Base-by-base conservation (phyloP, 2,797 vertebrate genomes). In the Channallabes apus region DNA sequence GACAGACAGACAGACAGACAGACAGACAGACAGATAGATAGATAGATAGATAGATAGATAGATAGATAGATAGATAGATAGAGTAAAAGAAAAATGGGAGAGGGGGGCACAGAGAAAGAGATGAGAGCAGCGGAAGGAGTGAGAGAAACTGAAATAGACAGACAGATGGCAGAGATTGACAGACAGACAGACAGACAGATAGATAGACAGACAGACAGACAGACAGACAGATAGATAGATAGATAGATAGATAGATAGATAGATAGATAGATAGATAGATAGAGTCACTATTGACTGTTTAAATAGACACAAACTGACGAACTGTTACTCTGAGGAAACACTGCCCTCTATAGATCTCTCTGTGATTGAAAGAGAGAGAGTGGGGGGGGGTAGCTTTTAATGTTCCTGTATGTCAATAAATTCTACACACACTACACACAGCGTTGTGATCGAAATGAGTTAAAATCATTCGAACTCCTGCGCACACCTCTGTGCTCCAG, bases 311-410 rank as follows among this genome's bases (percentile, higher is more conserved):
- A 1, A 20, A 35, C 8, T 32, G 81, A 59, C 24, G 20, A 29
- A 68, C 6, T 84, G 77, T 78, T 51, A 84, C 38, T 46, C 38
- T 85, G 65, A 86, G 69, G 73, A 54, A 89, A 89, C 82, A 89
- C 73, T 89, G 88, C 88, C 88, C 86, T 87, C 88, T 89, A 78
- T 89, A 86, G 88, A 82, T 59, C 46, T 46, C 46, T 11, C 46
- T 46, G 46, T 46, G 46, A 46, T 46, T 46, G 46, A 46, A 2
- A 46, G 46, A 46, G 46, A 41, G 41, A 41, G 41, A 8, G 41
- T 4, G 41, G 7, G 41, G 11, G 46, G 11, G 46, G 11, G 2
- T 7, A 2, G 4, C 38, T 46, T 12, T n/a, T 46, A 46, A 41
- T 14, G 69, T 46, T 46, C 15, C 6, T 35, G 8, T 35, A 20